Evolutionary conservation across 2,888 invertebrate genomes (phyloP), one percentile per base, ranked within the genome.

Genomic region (Chalcis sispes): DNA sequence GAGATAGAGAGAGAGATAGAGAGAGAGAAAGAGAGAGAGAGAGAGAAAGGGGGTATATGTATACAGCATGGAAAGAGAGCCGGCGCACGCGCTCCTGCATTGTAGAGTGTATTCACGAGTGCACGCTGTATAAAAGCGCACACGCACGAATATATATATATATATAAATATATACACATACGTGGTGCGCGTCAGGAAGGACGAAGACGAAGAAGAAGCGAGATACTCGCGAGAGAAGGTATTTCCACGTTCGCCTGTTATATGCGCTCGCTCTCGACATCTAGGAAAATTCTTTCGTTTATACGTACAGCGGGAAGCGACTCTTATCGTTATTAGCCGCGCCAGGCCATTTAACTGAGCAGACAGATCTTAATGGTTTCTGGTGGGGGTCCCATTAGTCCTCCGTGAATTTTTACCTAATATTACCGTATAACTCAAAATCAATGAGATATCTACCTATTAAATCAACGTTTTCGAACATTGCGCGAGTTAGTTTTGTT

Each of bases 291-390:
- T 48, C 62, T 48, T 46, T 10, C 10, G 13, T 15, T 29, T 27
- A 46, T 46, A 27, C 5, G 36, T 15, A 5, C 62, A 15, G 29
- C n/a, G n/a, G n/a, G n/a, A n/a, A n/a, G n/a, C n/a, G n/a, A n/a
- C 48, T 20, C 62, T 62, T 62, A 62, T 62, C 62, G 48, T 48
- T 46, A 62, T 48, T 62, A 29, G 62, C 48, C 25, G 5, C 62
- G 40, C 42, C 46, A 25, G 29, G 48, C 29, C 48, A 48, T 62
- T 62, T 48, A 62, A 18, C 62, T 15, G 5, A 29, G 18, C 62
- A 62, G 29, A 18, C 7, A 13, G 62, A 48, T 18, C 29, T 48
- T 62, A 62, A 62, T 62, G 62, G 27, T 29, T 27, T 62, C 27
- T 27, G 10, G 46, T 46, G 62, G 46, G 48, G 62, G 25, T 62